A percentile compares a stretch with the other conserved stretches of the same genome.
These are phyloP conservation scores for Cylloceria caligata DNA, from an alignment of 2,888 invertebrate species.

Conservation along the genomic window DNA sequence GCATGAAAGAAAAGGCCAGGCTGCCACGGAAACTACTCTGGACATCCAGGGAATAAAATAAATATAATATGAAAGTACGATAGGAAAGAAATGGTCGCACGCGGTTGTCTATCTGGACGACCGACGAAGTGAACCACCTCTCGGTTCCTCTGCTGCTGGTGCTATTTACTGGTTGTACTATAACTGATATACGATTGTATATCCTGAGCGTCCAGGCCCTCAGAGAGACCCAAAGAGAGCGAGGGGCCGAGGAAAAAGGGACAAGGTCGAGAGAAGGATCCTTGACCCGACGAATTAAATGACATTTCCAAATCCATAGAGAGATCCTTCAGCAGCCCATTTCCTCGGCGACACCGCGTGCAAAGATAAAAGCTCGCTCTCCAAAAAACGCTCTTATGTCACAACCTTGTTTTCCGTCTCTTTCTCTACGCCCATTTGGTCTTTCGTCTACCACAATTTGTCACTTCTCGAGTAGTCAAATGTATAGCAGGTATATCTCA, in stretches of 20 bases:
- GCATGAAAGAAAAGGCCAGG: not conserved
- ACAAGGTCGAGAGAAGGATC: constrained; percentile 51
- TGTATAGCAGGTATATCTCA: not conserved
- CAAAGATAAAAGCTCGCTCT: constrained; percentile 45
- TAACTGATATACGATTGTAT: no score
- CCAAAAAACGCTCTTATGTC: constrained; percentile 31
- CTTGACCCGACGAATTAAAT: constrained; percentile 66
- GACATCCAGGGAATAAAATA: constrained; percentile 52
- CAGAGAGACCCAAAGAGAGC: constrained; percentile 31
- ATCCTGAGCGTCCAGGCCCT: constrained; percentile 40
- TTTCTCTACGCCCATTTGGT: not conserved
- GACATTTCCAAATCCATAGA: constrained; percentile 58
- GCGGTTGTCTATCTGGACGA: constrained; percentile 51
- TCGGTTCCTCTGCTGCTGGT: constrained; percentile 30
- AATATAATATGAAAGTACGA: constrained; percentile 52
- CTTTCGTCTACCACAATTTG: not conserved
- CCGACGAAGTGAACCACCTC: constrained; percentile 49
- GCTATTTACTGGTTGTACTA: constrained; percentile 22
- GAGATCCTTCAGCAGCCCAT: not conserved
- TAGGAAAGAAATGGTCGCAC: constrained; percentile 43
- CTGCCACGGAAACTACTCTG: constrained; percentile 4
- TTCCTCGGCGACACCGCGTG: not conserved
- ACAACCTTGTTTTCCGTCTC: constrained; percentile 4
- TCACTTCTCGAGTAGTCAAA: not conserved
- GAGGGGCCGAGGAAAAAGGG: constrained; percentile 32